Evolutionary conservation across 2,888 invertebrate species (phyloP).

Genomic region (Morpho deidamia): DNA sequence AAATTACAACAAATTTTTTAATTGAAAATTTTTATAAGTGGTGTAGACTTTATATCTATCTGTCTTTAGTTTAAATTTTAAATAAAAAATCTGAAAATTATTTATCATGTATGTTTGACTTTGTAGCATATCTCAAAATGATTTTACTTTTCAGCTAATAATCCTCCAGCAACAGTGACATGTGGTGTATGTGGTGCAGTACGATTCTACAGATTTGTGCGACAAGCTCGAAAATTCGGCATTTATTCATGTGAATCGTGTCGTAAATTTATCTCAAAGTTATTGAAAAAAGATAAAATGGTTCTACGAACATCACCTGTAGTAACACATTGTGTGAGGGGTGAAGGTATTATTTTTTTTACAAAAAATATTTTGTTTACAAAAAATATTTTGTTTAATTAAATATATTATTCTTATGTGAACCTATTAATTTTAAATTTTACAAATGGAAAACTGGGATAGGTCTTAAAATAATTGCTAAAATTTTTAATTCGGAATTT

Average conservation of each 20-base stretch:
- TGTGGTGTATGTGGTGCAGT: conserved; percentile 90
- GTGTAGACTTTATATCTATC: too few relatives aligned
- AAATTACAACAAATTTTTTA: too few relatives aligned
- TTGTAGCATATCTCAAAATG: background rate
- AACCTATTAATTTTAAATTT: background rate
- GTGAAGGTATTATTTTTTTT: conserved; percentile 72
- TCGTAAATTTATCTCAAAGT: conserved; percentile 90
- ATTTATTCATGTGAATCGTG: conserved; percentile 92
- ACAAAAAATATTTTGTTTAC: too few relatives aligned
- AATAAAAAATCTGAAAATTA: too few relatives aligned
- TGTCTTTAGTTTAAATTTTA: too few relatives aligned
- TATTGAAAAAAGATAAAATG: conserved; percentile 83
- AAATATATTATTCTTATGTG: background rate
- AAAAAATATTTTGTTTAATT: background rate
- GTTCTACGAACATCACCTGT: conserved; percentile 69
- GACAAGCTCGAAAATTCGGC: conserved; percentile 90
- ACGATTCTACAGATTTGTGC: conserved; percentile 85
- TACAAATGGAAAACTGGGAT: background rate
- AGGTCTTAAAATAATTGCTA: too few relatives aligned
- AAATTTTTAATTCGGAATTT: too few relatives aligned
- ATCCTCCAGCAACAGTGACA: conserved; percentile 81
- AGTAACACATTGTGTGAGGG: conserved; percentile 82
- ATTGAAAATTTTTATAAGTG: too few relatives aligned
- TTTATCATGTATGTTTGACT: too few relatives aligned
- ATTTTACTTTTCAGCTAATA: conserved; percentile 56